A percentile compares a stretch with the other conserved stretches of the same genome.
Evolutionary conservation across 2,113 vertebrate genomes (phyloP).

Genomic region (Chelonoidis abingdonii): DNA sequence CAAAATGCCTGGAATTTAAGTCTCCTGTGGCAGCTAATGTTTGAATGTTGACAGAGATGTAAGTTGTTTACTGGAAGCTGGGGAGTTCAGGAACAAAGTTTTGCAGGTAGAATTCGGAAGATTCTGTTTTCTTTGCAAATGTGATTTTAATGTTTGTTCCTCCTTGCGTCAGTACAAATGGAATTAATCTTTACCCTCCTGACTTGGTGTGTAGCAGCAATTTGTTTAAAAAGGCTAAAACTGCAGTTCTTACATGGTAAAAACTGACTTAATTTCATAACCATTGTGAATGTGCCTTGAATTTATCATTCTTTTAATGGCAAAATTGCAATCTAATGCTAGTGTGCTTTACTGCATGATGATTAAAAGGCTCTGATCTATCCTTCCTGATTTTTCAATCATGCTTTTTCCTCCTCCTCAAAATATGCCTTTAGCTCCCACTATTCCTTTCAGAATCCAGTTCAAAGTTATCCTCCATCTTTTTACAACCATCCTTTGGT

Average conservation of each 20-base stretch:
- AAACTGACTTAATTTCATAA: neutral
- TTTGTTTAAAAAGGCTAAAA: neutral
- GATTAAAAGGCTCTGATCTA: too few relatives aligned
- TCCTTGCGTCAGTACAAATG: neutral
- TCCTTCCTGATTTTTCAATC: too few relatives aligned
- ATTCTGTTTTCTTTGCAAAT: neutral
- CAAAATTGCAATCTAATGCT: too few relatives aligned
- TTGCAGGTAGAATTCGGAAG: neutral
- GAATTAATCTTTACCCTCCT: neutral
- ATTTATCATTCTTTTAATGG: too few relatives aligned
- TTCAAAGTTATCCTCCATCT: too few relatives aligned
- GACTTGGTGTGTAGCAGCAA: neutral
- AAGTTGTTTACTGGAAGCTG: neutral
- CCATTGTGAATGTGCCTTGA: neutral
- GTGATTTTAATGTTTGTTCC: neutral
- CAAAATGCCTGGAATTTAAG: neutral
- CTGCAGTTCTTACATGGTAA: neutral
- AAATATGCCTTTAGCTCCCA: too few relatives aligned
- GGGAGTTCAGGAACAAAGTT: neutral
- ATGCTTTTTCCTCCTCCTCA: too few relatives aligned
- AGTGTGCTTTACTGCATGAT: too few relatives aligned
- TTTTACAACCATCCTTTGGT: too few relatives aligned
- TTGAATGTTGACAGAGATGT: neutral
- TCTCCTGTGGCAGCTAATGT: neutral
- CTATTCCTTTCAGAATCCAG: too few relatives aligned